A percentile compares a stretch with the other conserved stretches of the same genome.
Evolutionary conservation across 2,888 invertebrate genomes (phyloP).

Genomic region (Euzophera pinguis): DNA sequence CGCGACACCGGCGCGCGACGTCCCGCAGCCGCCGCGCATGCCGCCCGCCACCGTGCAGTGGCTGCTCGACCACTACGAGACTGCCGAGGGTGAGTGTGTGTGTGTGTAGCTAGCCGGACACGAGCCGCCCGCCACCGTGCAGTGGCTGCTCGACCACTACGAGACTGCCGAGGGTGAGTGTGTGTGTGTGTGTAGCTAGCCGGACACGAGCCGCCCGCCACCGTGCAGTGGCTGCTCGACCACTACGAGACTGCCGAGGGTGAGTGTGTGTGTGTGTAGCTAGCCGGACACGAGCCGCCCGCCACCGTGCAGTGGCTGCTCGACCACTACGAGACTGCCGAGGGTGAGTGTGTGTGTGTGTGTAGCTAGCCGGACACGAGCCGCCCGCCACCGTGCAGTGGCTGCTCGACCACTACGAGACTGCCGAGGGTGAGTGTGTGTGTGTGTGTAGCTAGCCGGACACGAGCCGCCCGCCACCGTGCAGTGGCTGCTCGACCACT

Average conservation of each 20-base stretch:
- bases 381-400: constrained; percentile 93
- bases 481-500: constrained; percentile 98
- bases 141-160: constrained; percentile 98
- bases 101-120: constrained; percentile 29
- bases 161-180: constrained; percentile 91
- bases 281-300: constrained; percentile 63
- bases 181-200: constrained; percentile 27
- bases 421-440: constrained; percentile 85
- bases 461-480: constrained; percentile 87
- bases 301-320: constrained; percentile 97
- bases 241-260: constrained; percentile 98
- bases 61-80: constrained; percentile 99
- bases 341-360: constrained; percentile 61
- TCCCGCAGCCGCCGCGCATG: constrained; percentile 64
- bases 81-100: constrained; percentile 85
- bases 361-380: constrained; percentile 60
- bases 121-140: constrained; percentile 88
- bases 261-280: constrained; percentile 29
- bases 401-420: constrained; percentile 99
- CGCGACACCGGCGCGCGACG: constrained; percentile 63
- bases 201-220: constrained; percentile 83
- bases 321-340: constrained; percentile 99
- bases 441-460: not conserved
- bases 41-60: constrained; percentile 93
- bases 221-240: constrained; percentile 97